Percentiles rank a stretch among this genome's conserved stretches.
Evolutionary conservation across 2,888 invertebrate genomes (phyloP).

Genomic region (Platynereis dumerilii): DNA sequence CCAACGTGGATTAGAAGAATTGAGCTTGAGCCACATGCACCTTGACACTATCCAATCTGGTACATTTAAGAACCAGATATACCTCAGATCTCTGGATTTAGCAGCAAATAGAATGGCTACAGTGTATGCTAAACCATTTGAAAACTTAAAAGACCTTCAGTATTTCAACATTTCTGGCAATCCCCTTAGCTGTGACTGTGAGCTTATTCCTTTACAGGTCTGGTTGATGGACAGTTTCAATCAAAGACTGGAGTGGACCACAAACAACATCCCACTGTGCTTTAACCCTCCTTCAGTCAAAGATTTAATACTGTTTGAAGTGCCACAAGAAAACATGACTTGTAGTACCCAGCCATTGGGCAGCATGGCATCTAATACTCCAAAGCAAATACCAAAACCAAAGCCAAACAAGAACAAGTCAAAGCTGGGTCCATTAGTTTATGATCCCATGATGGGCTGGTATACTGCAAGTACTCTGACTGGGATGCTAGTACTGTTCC

Average conservation of each 20-base stretch:
- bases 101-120: constrained; percentile 3
- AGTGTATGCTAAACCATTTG: background rate
- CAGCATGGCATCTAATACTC: no score
- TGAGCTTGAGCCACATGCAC: background rate
- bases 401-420: background rate
- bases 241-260: constrained; percentile 4
- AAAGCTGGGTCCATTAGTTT: constrained; percentile 27
- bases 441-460: constrained; percentile 38
- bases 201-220: background rate
- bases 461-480: constrained; percentile 37
- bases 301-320: background rate
- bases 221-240: constrained; percentile 12
- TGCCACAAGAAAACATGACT: constrained; percentile 11
- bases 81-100: constrained; percentile 10
- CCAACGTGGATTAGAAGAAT: background rate
- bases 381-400: no score
- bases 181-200: constrained; percentile 19
- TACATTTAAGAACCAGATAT: background rate
- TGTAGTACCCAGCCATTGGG: background rate
- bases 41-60: constrained; percentile 2
- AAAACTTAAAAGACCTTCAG: constrained; percentile 4
- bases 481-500: constrained; percentile 34
- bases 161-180: constrained; percentile 19
- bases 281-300: background rate
- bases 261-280: constrained; percentile 6